Evolutionary conservation across 2,888 invertebrate genomes (phyloP), one percentile per base, ranked within the genome.

Genomic region (Cosmia pyralina): DNA sequence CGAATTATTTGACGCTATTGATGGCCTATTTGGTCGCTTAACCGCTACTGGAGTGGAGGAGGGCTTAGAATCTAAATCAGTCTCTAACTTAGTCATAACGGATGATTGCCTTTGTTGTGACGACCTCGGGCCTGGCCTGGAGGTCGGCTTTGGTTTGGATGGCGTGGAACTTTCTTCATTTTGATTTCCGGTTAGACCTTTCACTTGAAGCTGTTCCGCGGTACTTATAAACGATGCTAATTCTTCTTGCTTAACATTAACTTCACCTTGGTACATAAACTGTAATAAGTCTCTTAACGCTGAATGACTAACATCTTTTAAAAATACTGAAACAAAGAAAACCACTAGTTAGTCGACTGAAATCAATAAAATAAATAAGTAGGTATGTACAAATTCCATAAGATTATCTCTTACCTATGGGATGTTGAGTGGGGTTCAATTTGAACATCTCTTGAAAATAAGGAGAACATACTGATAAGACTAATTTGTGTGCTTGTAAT

Each of bases 401-500:
- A 38, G 38, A 38, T 38, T 28, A 28, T 28, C 2, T 38, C 95
- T 93, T 93, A 97, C 97, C 97, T 96, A 97, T 97, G 87, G 97
- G 97, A 95, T 97, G 97, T 90, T 97, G 97, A 91, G 97, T 97
- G 86, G 97, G 96, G 92, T 97, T 97, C 97, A 97, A 97, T 94
- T 97, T 97, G 95, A 97, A 97, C 97, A 97, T 97, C 95, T 97
- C 97, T 93, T 97, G 97, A 91, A 97, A 97, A 94, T 97, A 97
- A 77, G 97, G 97, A 92, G 97, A 97, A 94, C 97, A 97, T 90
- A 97, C 97, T 82, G 97, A 97, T 90, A 97, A 93, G 88, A 97
- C 97, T 94, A 97, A 91, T 92, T 97, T 97, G 95, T 97, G 97
- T 87, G 97, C 97, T 92, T 97, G 97, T 85, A 97, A 96, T 91